phyloP scores from a whole-genome alignment of 2,888 invertebrate genomes.

The Hydroisotoma schaefferi region DNA sequence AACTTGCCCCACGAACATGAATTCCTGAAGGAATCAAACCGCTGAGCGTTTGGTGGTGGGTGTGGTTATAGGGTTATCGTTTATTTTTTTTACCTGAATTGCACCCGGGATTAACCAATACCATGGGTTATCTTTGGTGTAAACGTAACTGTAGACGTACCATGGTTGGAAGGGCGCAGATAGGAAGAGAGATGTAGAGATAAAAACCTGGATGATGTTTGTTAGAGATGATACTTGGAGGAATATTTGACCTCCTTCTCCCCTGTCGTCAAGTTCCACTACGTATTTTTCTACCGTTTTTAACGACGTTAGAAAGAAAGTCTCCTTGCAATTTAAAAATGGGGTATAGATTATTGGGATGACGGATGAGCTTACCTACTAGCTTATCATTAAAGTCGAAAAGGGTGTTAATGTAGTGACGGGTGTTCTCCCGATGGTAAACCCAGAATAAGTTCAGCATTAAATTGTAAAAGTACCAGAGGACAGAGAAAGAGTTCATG shows the following conservation, averaged over 20 bases:
- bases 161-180: conserved; percentile 31
- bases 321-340: no score
- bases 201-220: conserved; percentile 23
- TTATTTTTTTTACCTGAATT: not conserved
- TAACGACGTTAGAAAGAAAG: no score
- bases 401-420: conserved; percentile 29
- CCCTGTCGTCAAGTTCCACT: conserved; percentile 15
- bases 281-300: conserved; percentile 17
- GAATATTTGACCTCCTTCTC: conserved; percentile 21
- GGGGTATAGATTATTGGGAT: no score
- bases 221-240: conserved; percentile 27
- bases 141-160: conserved; percentile 34
- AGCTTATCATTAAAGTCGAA: conserved; percentile 16
- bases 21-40: conserved; percentile 22
- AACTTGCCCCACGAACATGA: conserved; percentile 26
- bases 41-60: not conserved
- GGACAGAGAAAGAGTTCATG: no score
- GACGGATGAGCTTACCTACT: conserved; percentile 12
- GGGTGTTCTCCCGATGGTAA: conserved; percentile 21
- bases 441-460: conserved; percentile 19
- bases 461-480: no score
- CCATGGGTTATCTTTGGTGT: conserved; percentile 26
- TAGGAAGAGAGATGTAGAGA: conserved; percentile 20
- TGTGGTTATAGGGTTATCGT: not conserved
- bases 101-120: conserved; percentile 37